These are phyloP conservation scores for Drosophila biarmipes DNA, from an alignment of 1,140 invertebrate genomes.

Conservation along the genomic window DNA sequence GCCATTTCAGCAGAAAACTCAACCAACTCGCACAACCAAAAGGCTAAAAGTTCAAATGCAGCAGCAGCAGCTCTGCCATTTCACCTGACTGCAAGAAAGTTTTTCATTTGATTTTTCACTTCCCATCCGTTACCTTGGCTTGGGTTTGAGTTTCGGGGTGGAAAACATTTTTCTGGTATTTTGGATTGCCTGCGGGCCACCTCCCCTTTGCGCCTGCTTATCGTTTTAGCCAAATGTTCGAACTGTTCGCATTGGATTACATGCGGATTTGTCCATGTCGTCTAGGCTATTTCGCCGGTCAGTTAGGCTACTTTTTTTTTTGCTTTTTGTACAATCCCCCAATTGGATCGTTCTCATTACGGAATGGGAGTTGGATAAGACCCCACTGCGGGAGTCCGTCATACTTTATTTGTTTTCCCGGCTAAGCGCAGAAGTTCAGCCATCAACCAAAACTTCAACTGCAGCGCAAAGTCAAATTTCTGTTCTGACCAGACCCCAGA, in stretches of 20 bases:
- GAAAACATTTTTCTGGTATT: constrained; percentile 81
- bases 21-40: constrained; percentile 54
- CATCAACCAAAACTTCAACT: constrained; percentile 82
- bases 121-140: constrained; percentile 8
- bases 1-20: constrained; percentile 78
- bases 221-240: constrained; percentile 71
- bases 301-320: constrained; percentile 25
- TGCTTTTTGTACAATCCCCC: constrained; percentile 1
- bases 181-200: constrained; percentile 65
- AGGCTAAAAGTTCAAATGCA: constrained; percentile 81
- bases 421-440: constrained; percentile 74
- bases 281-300: constrained; percentile 51
- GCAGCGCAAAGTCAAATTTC: constrained; percentile 78
- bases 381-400: constrained; percentile 19
- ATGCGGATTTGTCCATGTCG: constrained; percentile 75
- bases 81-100: constrained; percentile 81
- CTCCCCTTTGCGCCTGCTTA: constrained; percentile 36
- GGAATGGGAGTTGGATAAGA: neutral
- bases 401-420: constrained; percentile 77
- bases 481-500: constrained; percentile 70
- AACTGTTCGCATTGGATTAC: constrained; percentile 73
- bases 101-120: constrained; percentile 79
- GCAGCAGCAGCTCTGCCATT: constrained; percentile 69
- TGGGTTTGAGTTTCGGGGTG: constrained; percentile 20
- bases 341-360: constrained; percentile 39